Evolutionary conservation across 2,888 invertebrate species (phyloP).

Genomic region (Eilema caniola): DNA sequence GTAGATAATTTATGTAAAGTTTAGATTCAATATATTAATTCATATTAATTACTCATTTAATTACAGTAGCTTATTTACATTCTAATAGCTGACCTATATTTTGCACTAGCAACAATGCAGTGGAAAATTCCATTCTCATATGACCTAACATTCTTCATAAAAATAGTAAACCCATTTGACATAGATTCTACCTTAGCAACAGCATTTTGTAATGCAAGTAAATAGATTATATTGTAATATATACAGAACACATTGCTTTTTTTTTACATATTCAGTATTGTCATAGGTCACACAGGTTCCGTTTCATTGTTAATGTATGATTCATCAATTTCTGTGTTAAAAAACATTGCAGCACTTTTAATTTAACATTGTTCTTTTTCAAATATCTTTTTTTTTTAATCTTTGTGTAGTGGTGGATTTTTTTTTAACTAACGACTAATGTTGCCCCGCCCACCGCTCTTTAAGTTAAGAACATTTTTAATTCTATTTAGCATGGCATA

Average conservation of each 20-base stretch:
- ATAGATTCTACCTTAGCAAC: conserved; percentile 5
- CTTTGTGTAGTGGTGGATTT: conserved; percentile 28
- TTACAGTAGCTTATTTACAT: neutral
- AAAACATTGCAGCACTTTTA: conserved; percentile 2
- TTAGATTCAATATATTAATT: neutral
- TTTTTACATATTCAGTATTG: conserved; percentile 67
- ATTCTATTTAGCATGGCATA: conserved; percentile 91
- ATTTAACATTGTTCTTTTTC: neutral
- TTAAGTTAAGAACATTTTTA: conserved; percentile 75
- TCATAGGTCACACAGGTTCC: conserved; percentile 60
- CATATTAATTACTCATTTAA: neutral
- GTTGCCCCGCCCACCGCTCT: conserved; percentile 60
- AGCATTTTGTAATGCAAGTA: conserved; percentile 16
- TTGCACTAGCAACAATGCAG: neutral
- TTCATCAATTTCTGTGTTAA: conserved; percentile 59
- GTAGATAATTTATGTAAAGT: neutral
- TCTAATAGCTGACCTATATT: conserved; percentile 6
- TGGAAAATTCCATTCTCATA: conserved; percentile 16
- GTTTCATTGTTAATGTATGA: conserved; percentile 64
- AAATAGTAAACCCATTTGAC: neutral
- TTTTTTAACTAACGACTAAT: conserved; percentile 38
- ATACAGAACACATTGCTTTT: conserved; percentile 49
- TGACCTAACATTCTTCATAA: neutral
- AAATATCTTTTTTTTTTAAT: neutral
- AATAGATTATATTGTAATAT: conserved; percentile 26